Evolutionary conservation across 2,888 invertebrate species (phyloP), one percentile per base, ranked within the genome.

Genomic region (Drosophila demipolita): DNA sequence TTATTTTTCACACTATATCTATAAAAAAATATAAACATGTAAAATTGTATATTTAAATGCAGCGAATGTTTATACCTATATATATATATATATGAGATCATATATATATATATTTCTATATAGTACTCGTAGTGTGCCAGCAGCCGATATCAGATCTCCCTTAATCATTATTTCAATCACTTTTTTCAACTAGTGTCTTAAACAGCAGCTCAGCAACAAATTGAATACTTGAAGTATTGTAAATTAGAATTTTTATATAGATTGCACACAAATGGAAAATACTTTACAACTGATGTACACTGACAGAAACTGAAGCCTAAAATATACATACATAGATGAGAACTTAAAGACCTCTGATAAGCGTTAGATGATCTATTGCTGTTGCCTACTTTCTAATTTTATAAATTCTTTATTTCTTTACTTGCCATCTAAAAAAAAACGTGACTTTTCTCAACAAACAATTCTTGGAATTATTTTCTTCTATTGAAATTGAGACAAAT

Each of bases 171-270:
- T 73, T 74, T 67, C 59, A 78, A 81, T 63, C 77, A 73, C 66
- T 80, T 75, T 86, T 83, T 86, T 83, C 78, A 80, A 86, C 76
- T 85, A 85, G 85, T 88, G 85, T 85, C 85, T 85, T 85, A 85
- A 80, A 86, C 81, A 81, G 76, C 86, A 85, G 80, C 72, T 45
- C 20, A 23, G 45, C 45, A 45, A 45, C 38, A 71, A 53, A 11
- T 33, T 50, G 53, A 81, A 80, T 88, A 85, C 84, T 86, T 73
- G 50, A 84, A 83, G 88, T 84, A 84, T 88, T 74, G 76, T 88
- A 80, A 78, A 67, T 79, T 83, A 80, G 75, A 66, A 60, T 70
- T 88, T 86, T 86, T 76, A 61, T 80, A 84, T 84, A 84, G 87
- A 79, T 73, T 72, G 87, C 87, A 86, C 62, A 62, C 40, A 45